phyloP scores from a whole-genome alignment of 2,888 invertebrate genomes.

The Dorcus parallelipipedus region DNA sequence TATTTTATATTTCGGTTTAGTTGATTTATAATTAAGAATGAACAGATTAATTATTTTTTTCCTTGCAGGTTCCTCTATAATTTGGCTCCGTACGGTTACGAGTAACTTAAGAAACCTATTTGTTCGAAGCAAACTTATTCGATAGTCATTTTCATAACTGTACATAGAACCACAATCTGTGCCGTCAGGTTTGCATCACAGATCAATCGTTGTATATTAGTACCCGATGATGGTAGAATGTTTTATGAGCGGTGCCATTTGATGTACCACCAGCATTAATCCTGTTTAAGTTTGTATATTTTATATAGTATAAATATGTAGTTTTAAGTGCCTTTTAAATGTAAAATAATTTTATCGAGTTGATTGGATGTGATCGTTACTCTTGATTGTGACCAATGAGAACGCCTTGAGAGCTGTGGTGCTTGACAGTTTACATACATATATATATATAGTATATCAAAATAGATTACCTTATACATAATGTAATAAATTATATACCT shows the following conservation, averaged over 20 bases:
- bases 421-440: slow-evolving; percentile 19
- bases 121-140: too few relatives aligned
- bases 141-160: too few relatives aligned
- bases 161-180: neutral
- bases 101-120: neutral
- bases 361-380: slow-evolving; percentile 23
- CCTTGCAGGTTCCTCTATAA: neutral
- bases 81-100: neutral
- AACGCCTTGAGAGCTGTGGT: slow-evolving; percentile 28
- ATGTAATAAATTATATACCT: slow-evolving; percentile 22
- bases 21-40: too few relatives aligned
- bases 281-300: slow-evolving; percentile 36
- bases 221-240: slow-evolving; percentile 18
- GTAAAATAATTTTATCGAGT: slow-evolving; percentile 24
- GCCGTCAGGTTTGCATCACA: neutral
- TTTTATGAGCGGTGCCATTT: slow-evolving; percentile 40
- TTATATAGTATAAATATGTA: slow-evolving; percentile 25
- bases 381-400: slow-evolving; percentile 22
- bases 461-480: slow-evolving; percentile 14
- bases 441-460: slow-evolving; percentile 13
- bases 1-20: too few relatives aligned
- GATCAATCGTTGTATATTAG: slow-evolving; percentile 11
- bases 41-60: neutral
- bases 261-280: slow-evolving; percentile 39
- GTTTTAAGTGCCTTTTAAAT: slow-evolving; percentile 41